phyloP scores from a whole-genome alignment of 2,113 vertebrate species.

The Gnathonemus longibarbis region DNA sequence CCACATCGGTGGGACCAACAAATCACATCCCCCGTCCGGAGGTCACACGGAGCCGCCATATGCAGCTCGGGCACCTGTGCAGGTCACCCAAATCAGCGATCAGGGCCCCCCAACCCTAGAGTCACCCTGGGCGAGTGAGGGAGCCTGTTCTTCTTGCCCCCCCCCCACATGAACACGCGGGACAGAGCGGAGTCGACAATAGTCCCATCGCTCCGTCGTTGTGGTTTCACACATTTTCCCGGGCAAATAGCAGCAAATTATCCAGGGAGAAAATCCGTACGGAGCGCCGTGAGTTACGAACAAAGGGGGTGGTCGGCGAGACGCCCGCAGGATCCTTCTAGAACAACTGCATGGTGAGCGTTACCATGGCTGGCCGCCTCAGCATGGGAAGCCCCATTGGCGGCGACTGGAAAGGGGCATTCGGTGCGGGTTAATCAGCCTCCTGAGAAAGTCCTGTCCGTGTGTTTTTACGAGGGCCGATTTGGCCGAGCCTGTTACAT shows the following conservation, averaged over 20 bases:
- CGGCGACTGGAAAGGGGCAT: no score
- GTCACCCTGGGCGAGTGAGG: background rate
- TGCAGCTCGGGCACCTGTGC: no score
- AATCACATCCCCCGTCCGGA: background rate
- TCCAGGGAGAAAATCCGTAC: conserved; percentile 20
- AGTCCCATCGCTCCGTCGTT: background rate
- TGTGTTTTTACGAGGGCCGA: background rate
- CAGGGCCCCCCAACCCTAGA: background rate
- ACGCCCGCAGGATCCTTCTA: conserved; percentile 24
- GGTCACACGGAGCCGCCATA: background rate
- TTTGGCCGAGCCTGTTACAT: background rate
- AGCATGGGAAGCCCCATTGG: background rate
- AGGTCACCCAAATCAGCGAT: background rate
- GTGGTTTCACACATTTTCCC: conserved; percentile 24
- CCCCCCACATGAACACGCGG: background rate
- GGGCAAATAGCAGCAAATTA: conserved; percentile 30
- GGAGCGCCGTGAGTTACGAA: conserved; percentile 7
- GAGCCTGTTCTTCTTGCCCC: background rate
- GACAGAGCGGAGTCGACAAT: background rate
- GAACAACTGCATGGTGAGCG: background rate
- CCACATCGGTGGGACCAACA: conserved; percentile 1
- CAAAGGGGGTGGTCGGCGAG: background rate
- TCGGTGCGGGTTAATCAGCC: conserved; percentile 23
- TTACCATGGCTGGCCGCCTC: conserved; percentile 12
- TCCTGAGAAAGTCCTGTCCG: background rate